Evolutionary conservation across 1,140 invertebrate genomes (phyloP).

Genomic region (Zaprionus davidi): DNA sequence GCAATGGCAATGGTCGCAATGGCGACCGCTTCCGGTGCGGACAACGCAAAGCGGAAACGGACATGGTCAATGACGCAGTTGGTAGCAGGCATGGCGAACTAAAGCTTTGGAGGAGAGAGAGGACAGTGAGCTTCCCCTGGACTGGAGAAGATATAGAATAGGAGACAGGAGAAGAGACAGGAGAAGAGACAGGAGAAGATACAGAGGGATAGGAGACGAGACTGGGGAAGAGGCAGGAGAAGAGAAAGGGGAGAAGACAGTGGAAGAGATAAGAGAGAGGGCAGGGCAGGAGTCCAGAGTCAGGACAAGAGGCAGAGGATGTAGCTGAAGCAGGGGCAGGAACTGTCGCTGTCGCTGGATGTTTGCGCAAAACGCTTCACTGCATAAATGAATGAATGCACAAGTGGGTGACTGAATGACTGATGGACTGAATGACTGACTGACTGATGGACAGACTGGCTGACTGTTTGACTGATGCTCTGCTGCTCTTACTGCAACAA

Average conservation of each 20-base stretch:
- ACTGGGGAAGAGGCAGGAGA: no score
- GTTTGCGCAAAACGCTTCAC: constrained; percentile 67
- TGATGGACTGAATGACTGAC: constrained; percentile 38
- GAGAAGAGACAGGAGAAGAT: no score
- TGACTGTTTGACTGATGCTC: constrained; percentile 21
- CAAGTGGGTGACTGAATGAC: constrained; percentile 36
- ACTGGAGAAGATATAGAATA: no score
- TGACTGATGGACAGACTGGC: constrained; percentile 30
- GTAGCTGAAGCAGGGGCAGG: not conserved
- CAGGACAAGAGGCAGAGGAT: not conserved
- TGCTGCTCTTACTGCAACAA: constrained; percentile 39
- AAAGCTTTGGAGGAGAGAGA: not conserved
- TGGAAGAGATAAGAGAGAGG: not conserved
- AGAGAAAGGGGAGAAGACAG: not conserved
- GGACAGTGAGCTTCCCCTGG: no score
- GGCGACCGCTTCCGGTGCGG: constrained; percentile 55
- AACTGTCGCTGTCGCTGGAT: constrained; percentile 25
- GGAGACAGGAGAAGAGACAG: no score
- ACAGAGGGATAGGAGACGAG: no score
- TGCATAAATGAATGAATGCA: constrained; percentile 69
- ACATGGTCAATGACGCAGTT: constrained; percentile 64
- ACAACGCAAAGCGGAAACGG: constrained; percentile 58
- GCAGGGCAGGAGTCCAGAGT: not conserved
- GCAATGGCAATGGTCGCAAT: constrained; percentile 36
- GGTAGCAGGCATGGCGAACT: not conserved